A percentile compares a stretch with the other conserved stretches of the same genome.
Evolutionary conservation across 1,140 invertebrate genomes (phyloP).

Genomic region (Subanguina moxae): DNA sequence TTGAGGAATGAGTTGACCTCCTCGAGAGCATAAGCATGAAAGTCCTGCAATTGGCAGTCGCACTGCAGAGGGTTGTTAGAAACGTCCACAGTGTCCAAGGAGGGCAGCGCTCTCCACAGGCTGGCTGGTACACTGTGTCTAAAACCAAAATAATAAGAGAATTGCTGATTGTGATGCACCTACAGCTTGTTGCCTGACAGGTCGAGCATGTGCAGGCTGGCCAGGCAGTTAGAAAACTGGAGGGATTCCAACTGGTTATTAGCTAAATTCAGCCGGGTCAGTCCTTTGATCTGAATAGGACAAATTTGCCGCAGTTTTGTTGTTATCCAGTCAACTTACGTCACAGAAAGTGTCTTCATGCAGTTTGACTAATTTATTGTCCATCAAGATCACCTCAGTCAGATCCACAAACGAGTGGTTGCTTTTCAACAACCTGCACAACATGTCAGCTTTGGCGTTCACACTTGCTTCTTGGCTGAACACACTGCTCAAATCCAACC

Average conservation of each 20-base stretch:
- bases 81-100: constrained; percentile 13
- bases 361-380: constrained; percentile 29
- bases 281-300: constrained; percentile 15
- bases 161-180: too few species aligned
- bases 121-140: constrained; percentile 1
- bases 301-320: background rate
- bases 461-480: constrained; percentile 13
- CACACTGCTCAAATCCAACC: constrained; percentile 17
- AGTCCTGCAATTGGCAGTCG: constrained; percentile 9
- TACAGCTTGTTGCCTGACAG: constrained; percentile 5
- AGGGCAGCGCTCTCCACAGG: constrained; percentile 14
- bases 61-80: constrained; percentile 14
- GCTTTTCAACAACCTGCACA: constrained; percentile 24
- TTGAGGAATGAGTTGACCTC: constrained; percentile 23
- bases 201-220: constrained; percentile 16
- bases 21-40: constrained; percentile 13
- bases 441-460: constrained; percentile 23
- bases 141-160: too few species aligned
- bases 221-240: constrained; percentile 10
- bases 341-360: constrained; percentile 36
- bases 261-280: constrained; percentile 11
- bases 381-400: constrained; percentile 22
- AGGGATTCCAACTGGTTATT: constrained; percentile 9
- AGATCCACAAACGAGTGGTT: constrained; percentile 34
- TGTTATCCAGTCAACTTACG: constrained; percentile 19